These are phyloP conservation scores for Anthopleura xanthogrammica DNA, from an alignment of 92 coral and sea anemone species.

Conservation along the genomic window DNA sequence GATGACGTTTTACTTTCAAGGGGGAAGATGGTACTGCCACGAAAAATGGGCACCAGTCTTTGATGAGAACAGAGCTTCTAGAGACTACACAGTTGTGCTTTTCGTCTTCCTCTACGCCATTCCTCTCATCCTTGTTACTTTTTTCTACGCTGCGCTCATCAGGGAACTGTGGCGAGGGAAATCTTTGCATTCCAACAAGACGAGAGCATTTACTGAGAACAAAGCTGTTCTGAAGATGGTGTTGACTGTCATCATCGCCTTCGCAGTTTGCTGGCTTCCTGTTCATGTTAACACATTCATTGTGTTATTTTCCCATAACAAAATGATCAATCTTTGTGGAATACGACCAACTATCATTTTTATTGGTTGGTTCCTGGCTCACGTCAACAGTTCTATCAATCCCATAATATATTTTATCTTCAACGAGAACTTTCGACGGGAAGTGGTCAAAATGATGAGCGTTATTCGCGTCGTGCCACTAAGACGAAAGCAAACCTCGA, in stretches of 20 bases:
- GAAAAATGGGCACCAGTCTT: conserved; percentile 26
- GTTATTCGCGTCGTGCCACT: not conserved
- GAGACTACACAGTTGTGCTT: conserved; percentile 23
- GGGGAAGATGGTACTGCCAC: not conserved
- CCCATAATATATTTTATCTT: conserved; percentile 53
- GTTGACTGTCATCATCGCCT: conserved; percentile 40
- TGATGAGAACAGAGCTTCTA: not conserved
- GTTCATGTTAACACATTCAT: conserved; percentile 54
- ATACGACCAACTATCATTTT: conserved; percentile 2
- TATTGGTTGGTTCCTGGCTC: conserved; percentile 40
- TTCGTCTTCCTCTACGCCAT: conserved; percentile 54
- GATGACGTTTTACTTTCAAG: not conserved
- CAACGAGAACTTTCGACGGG: conserved; percentile 54
- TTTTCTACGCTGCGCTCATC: conserved; percentile 53
- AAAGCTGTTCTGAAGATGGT: conserved; percentile 59
- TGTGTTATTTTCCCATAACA: conserved; percentile 32
- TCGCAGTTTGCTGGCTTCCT: conserved; percentile 63
- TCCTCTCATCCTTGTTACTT: conserved; percentile 38
- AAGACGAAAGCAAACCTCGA: not conserved
- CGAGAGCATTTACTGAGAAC: conserved; percentile 37
- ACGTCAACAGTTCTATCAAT: conserved; percentile 52
- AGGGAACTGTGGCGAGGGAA: conserved; percentile 57
- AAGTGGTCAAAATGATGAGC: conserved; percentile 18
- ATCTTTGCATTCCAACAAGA: conserved; percentile 15
- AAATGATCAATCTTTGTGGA: conserved; percentile 18